Evolutionary conservation across 2,797 vertebrate species (phyloP), one percentile per base, ranked within the genome.

Genomic region (Cheirogaleus major): DNA sequence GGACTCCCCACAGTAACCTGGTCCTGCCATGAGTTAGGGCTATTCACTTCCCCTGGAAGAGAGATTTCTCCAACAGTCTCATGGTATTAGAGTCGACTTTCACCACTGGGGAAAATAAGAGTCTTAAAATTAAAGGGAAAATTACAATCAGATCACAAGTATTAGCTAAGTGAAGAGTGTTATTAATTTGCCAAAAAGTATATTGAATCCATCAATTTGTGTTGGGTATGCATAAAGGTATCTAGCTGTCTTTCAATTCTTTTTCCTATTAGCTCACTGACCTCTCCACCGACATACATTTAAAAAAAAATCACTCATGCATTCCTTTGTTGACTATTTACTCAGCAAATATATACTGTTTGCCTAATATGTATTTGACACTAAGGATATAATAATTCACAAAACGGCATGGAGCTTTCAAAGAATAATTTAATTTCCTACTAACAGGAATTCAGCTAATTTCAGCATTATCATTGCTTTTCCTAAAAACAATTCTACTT

Each of bases 381-480:
- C 80, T 76, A 25, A 2, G 23, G 76, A 86, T 73, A 90, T 4
- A 89, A 12, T 8, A 41, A 10, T 65, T 95, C 41, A 78, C 38
- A 83, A 78, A 94, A 86, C 38, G 43, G 13, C 87, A 27, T 72
- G 3, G 23, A 75, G 4, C 10, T 59, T 87, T 84, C 45, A 89
- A 93, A 82, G 11, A 95, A 79, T 57, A 79, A 90, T 59, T 85
- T 80, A 57, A 70, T 72, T 93, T 50, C 41, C 78, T 90, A 59
- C 70, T 89, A 55, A 87, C 1, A 84, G 63, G 57, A 96, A 94
- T 85, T 59, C 17, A 61, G 50, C n/a, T 92, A 69, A 93, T 89
- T 97, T 88, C 69, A 88, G 30, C 50, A 81, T 78, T 95, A 69
- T 89, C 80, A 59, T 91, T 95, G 85, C 38, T 95, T 93, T 95